Evolutionary conservation across 1,140 invertebrate species (phyloP).

Genomic region (Meloidogyne exigua): DNA sequence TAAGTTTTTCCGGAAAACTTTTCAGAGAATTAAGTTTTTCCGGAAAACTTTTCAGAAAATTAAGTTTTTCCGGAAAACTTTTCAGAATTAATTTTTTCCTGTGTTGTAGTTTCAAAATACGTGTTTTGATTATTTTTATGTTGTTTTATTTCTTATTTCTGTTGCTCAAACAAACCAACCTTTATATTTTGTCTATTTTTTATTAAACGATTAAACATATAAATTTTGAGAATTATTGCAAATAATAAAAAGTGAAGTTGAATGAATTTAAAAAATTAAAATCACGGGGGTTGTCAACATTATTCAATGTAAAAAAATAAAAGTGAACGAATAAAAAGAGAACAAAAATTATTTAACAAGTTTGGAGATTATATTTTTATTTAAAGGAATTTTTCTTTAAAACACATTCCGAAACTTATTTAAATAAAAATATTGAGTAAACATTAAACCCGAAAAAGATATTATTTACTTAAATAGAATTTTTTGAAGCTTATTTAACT

Average conservation of each 20-base stretch:
- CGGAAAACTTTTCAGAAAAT: too few species aligned
- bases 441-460: background rate
- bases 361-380: too few species aligned
- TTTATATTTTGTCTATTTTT: background rate
- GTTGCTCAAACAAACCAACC: background rate
- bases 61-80: too few species aligned
- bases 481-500: background rate
- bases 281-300: background rate
- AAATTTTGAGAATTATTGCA: constrained; percentile 1
- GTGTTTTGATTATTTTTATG: background rate
- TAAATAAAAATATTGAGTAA: background rate
- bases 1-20: background rate
- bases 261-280: too few species aligned
- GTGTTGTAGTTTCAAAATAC: too few species aligned
- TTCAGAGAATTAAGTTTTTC: background rate
- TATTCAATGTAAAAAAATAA: background rate
- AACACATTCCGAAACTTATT: background rate
- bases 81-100: background rate
- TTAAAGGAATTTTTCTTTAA: too few species aligned
- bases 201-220: background rate
- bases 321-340: background rate
- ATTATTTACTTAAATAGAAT: background rate
- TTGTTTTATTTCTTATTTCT: background rate
- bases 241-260: constrained; percentile 2
- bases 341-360: background rate